A percentile compares a stretch with the other conserved stretches of the same genome.
These are phyloP conservation scores for Caenorhabditis becei DNA, from an alignment of 2,888 invertebrate genomes.

Conservation along the genomic window DNA sequence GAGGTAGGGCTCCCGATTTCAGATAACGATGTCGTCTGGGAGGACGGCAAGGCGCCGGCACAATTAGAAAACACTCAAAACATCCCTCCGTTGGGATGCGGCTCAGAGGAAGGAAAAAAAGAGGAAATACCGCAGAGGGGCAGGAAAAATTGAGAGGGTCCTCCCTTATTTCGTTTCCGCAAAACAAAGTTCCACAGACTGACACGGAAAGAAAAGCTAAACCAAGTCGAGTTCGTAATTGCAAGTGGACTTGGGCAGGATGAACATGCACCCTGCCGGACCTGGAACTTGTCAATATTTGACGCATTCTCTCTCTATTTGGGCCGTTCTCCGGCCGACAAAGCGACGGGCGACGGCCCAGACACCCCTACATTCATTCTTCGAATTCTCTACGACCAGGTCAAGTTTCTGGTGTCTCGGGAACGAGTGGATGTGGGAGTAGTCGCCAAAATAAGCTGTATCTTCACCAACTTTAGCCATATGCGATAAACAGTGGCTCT, in stretches of 20 bases:
- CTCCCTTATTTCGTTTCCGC: constrained; percentile 4
- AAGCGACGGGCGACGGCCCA: too few species aligned
- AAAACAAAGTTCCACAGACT: constrained; percentile 31
- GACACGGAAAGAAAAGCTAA: not conserved
- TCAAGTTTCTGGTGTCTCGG: not conserved
- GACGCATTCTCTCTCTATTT: too few species aligned
- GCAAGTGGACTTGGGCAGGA: too few species aligned
- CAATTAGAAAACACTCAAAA: constrained; percentile 49
- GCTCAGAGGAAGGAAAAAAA: not conserved
- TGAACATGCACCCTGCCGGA: too few species aligned
- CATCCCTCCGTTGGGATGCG: constrained; percentile 27
- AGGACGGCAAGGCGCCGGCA: constrained; percentile 1
- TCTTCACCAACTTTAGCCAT: not conserved
- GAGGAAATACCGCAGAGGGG: constrained; percentile 1
- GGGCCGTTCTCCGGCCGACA: too few species aligned
- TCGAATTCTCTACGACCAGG: not conserved
- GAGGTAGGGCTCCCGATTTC: constrained; percentile 7
- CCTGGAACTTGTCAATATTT: too few species aligned
- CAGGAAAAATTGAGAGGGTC: constrained; percentile 31
- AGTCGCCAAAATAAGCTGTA: not conserved
- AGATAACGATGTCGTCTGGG: constrained; percentile 25
- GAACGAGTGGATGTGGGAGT: not conserved
- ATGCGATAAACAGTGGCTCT: constrained; percentile 25
- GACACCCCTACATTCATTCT: not conserved
- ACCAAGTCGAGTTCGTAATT: too few species aligned